A percentile compares a stretch with the other conserved stretches of the same genome.
These are phyloP conservation scores for Spisula solida DNA, from an alignment of 2,888 invertebrate genomes.

Conservation along the genomic window DNA sequence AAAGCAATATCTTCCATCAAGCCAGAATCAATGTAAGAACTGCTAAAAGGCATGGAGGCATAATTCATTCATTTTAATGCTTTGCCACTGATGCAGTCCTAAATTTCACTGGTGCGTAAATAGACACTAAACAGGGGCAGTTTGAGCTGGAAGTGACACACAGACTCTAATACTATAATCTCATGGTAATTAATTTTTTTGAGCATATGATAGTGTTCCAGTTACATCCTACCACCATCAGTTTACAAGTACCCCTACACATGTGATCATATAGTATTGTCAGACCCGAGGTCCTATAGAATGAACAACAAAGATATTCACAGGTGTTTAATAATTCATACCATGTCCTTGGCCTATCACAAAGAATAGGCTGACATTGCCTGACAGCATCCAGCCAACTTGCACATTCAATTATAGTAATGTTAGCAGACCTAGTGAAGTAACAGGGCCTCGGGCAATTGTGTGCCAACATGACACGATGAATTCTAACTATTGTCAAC, in stretches of 20 bases:
- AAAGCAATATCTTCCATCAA: too few species aligned
- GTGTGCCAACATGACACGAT: conserved; percentile 7
- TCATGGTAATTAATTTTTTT: not conserved
- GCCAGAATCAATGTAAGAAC: too few species aligned
- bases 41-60: too few species aligned
- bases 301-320: not conserved
- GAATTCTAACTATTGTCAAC: not conserved
- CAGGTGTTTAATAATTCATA: conserved; percentile 20
- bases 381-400: conserved; percentile 8
- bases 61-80: too few species aligned
- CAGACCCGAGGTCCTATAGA: not conserved
- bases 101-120: not conserved
- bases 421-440: not conserved
- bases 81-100: not conserved
- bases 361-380: conserved; percentile 11
- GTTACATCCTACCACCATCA: not conserved
- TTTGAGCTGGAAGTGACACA: not conserved
- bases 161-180: not conserved
- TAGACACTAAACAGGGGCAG: not conserved
- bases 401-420: conserved; percentile 8
- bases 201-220: not conserved
- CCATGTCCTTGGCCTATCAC: not conserved
- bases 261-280: not conserved
- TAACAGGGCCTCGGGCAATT: not conserved
- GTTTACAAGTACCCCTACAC: not conserved